Evolutionary conservation across 1,140 invertebrate genomes (phyloP).

Genomic region (Branchinecta lindahli): DNA sequence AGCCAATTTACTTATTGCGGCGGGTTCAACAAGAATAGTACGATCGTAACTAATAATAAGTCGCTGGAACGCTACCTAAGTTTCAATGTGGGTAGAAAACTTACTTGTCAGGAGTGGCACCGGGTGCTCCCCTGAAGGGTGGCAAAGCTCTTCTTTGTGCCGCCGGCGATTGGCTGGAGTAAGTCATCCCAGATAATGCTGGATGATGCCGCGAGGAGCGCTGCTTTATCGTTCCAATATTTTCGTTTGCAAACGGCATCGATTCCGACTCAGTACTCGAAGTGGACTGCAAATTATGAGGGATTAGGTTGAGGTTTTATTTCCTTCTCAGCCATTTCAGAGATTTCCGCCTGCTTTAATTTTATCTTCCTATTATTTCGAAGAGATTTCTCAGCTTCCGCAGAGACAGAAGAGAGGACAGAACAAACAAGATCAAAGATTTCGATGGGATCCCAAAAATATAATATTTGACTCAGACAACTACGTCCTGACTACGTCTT

Average conservation of each 20-base stretch:
- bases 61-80: too few relatives aligned
- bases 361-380: too few relatives aligned
- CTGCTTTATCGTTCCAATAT: slow-evolving; percentile 92
- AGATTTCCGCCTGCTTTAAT: neutral
- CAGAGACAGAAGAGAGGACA: too few relatives aligned
- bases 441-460: too few relatives aligned
- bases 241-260: slow-evolving; percentile 95
- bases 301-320: slow-evolving; percentile 26
- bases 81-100: neutral
- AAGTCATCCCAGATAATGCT: slow-evolving; percentile 21
- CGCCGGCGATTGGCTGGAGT: slow-evolving; percentile 21
- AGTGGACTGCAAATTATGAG: slow-evolving; percentile 49
- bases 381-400: too few relatives aligned
- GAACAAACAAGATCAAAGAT: too few relatives aligned
- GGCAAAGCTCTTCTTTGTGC: slow-evolving; percentile 13
- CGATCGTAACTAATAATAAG: too few relatives aligned
- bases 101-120: neutral
- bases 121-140: neutral
- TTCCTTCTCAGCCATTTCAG: slow-evolving; percentile 17
- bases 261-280: slow-evolving; percentile 92
- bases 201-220: slow-evolving; percentile 29
- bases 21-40: too few relatives aligned
- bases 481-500: too few relatives aligned
- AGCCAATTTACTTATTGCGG: too few relatives aligned
- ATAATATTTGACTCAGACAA: too few relatives aligned